Evolutionary conservation across 1,140 invertebrate species (phyloP), one percentile per base, ranked within the genome.

Genomic region (Bombus sibiricus): DNA sequence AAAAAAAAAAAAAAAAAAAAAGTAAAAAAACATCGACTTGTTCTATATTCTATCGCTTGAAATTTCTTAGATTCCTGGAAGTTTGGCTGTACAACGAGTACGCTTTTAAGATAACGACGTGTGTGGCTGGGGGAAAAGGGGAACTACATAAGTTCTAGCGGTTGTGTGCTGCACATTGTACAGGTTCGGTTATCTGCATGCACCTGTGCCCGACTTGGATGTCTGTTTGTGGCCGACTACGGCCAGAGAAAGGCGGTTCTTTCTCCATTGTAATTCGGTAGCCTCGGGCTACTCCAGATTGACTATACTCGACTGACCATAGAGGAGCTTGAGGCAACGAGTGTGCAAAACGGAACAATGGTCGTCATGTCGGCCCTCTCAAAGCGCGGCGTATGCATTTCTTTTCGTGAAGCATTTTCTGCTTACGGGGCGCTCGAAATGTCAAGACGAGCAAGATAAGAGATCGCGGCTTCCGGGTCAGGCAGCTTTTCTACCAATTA

Each of bases 181-280:
- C 43, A 57, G 9, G 13, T 1, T 28, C 62, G 81, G 43, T 84
- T 84, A 71, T 84, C 76, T 74, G 81, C 88, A 78, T 89, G 85
- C 81, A 86, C 86, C 81, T 84, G 73, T 73, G 76, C 18, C 47
- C 74, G 75, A 72, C 74, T 82, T 86, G 82, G 77, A 59, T 34
- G 73, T 68, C 47, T 73, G 62, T 34, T 76, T 72, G 43, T 80
- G 71, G 41, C 43, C 22, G 34, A 22, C 53, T 69, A 25, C 28
- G 64, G 39, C n/a, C 22, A 34, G 78, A 82, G 82, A 90, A 90
- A 88, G 88, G 74, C 81, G 43, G 75, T 47, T 84, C 81, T 87
- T 88, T 81, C 69, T 72, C 57, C 75, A 87, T 90, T 90, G 88
- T 90, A 87, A 90, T 90, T 85, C 86, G 86, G 79, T 85, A 87